These are phyloP conservation scores for Antheraea yamamai DNA, from an alignment of 2,888 invertebrate genomes.

Conservation along the genomic window DNA sequence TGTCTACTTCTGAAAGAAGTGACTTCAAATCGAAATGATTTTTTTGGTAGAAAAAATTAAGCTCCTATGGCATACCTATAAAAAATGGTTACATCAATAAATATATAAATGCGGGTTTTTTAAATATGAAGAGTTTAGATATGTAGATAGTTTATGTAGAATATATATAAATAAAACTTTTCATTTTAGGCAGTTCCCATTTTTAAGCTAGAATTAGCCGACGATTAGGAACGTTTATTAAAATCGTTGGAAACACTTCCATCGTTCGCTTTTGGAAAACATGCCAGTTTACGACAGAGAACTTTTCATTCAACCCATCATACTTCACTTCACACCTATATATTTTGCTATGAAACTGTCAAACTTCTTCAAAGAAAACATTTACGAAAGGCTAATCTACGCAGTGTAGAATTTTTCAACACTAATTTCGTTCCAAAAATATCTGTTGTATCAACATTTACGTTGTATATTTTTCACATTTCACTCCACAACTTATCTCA, in stretches of 20 bases:
- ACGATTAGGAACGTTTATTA: not conserved
- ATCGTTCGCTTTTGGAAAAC: not conserved
- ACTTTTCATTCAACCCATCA: not conserved
- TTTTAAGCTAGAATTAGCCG: not conserved
- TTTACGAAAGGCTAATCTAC: not conserved
- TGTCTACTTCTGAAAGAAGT: not conserved
- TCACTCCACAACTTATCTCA: not conserved
- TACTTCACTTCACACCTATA: not conserved
- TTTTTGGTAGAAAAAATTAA: too few relatives aligned
- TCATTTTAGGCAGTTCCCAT: not conserved
- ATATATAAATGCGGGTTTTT: not conserved
- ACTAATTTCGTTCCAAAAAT: constrained; percentile 1
- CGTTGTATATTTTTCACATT: not conserved
- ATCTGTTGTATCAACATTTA: not conserved
- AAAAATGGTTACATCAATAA: not conserved
- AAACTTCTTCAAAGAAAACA: not conserved
- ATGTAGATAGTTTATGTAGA: too few relatives aligned
- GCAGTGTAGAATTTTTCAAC: not conserved
- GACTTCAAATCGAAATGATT: too few relatives aligned
- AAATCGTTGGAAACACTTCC: not conserved
- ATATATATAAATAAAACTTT: too few relatives aligned
- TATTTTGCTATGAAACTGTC: not conserved
- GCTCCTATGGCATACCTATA: not conserved
- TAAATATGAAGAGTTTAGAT: too few relatives aligned
- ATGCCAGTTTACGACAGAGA: not conserved